Percentiles rank a stretch among this genome's conserved stretches.
phyloP scores from a whole-genome alignment of 1,140 invertebrate genomes.

The Melipona quadrifasciata region DNA sequence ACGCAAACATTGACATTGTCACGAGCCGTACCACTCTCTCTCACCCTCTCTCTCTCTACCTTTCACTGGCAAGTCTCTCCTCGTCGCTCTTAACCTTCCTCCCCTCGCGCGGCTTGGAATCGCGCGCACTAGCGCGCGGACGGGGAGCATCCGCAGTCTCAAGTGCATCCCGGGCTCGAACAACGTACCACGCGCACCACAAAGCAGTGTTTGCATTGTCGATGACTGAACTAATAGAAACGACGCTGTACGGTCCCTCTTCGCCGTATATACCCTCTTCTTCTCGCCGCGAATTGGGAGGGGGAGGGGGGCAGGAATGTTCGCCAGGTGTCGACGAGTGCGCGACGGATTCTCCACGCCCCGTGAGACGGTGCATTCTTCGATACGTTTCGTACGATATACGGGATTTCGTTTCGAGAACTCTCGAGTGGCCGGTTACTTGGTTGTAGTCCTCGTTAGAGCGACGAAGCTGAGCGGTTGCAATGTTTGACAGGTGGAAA shows the following conservation, averaged over 20 bases:
- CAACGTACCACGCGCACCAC: conserved; percentile 34
- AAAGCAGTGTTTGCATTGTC: conserved; percentile 64
- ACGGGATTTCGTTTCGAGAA: no score
- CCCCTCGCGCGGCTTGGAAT: conserved; percentile 8
- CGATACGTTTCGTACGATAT: no score
- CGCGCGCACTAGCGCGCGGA: conserved; percentile 11
- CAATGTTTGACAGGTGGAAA: no score
- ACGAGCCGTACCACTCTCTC: conserved; percentile 60
- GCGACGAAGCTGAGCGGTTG: no score
- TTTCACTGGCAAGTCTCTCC: neutral
- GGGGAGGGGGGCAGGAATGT: conserved; percentile 13
- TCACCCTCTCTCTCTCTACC: neutral
- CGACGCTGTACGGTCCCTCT: conserved; percentile 56
- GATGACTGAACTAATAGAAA: conserved; percentile 72
- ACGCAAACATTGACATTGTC: conserved; percentile 76
- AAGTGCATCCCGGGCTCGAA: conserved; percentile 35
- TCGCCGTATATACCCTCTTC: neutral
- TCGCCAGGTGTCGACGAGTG: conserved; percentile 38
- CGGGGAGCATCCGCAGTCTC: conserved; percentile 38
- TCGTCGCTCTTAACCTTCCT: no score
- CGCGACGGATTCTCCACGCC: conserved; percentile 46
- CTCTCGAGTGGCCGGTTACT: no score
- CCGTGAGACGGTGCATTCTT: no score
- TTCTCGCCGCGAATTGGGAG: neutral
- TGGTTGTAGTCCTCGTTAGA: no score